A percentile compares a stretch with the other conserved stretches of the same genome.
phyloP scores from a whole-genome alignment of 2,888 invertebrate genomes.

The Xestia rhomboidea region DNA sequence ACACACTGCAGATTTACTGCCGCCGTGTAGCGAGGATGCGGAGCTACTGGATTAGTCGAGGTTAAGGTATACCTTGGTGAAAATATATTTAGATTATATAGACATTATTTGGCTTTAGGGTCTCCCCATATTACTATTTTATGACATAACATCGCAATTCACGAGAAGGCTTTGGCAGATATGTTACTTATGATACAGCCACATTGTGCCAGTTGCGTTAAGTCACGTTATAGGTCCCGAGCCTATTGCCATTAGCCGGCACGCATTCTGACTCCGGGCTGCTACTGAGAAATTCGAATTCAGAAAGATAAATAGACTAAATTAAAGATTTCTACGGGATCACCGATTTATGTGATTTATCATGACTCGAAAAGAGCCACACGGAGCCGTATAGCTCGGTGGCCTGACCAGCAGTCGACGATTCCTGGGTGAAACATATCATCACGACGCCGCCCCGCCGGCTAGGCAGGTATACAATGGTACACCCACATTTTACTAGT shows the following conservation, averaged over 20 bases:
- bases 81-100: neutral
- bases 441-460: no score
- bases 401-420: neutral
- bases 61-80: neutral
- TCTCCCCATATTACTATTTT: neutral
- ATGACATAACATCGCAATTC: neutral
- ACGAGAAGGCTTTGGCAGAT: neutral
- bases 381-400: neutral
- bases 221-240: neutral
- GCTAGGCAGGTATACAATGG: no score
- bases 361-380: neutral
- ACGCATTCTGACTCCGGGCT: neutral
- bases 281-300: no score
- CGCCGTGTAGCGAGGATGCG: slow-evolving; percentile 19
- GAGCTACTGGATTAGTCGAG: slow-evolving; percentile 30
- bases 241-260: neutral
- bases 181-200: neutral
- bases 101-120: neutral
- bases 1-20: slow-evolving; percentile 67
- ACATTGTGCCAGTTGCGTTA: neutral
- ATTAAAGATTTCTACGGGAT: neutral
- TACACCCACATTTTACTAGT: no score
- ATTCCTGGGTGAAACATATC: neutral
- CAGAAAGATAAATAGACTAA: no score
- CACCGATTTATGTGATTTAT: no score